phyloP scores from a whole-genome alignment of 2,797 vertebrate genomes.

The Microhierax caerulescens region DNA sequence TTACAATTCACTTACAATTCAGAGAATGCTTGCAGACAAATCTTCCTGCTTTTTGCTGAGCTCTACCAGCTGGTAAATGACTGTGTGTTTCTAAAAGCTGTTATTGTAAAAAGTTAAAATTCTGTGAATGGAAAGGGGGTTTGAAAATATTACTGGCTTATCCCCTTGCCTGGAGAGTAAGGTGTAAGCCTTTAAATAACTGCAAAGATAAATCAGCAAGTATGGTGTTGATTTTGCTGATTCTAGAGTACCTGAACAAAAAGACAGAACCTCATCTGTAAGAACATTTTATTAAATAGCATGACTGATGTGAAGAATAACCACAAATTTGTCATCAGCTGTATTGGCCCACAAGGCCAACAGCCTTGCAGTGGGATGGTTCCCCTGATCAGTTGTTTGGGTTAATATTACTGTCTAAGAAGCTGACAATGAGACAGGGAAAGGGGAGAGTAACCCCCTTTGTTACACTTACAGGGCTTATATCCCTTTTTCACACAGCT shows the following conservation, averaged over 20 bases:
- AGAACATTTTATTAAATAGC: not conserved
- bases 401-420: not conserved
- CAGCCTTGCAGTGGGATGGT: not conserved
- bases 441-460: not conserved
- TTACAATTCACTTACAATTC: not conserved
- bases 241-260: not conserved
- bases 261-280: not conserved
- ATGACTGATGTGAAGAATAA: not conserved
- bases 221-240: not conserved
- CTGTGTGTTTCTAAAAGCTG: not conserved
- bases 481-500: not conserved
- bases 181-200: not conserved
- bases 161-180: not conserved
- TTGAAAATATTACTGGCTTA: not conserved
- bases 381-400: not conserved
- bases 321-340: not conserved
- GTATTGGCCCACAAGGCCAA: not conserved
- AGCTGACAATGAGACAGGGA: not conserved
- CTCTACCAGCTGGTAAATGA: not conserved
- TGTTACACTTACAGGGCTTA: accelerated
- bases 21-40: not conserved
- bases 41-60: not conserved
- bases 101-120: not conserved
- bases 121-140: not conserved
- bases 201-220: not conserved